A percentile compares a stretch with the other conserved stretches of the same genome.
phyloP scores from a whole-genome alignment of 2,113 vertebrate species.

The Myotis yumanensis region DNA sequence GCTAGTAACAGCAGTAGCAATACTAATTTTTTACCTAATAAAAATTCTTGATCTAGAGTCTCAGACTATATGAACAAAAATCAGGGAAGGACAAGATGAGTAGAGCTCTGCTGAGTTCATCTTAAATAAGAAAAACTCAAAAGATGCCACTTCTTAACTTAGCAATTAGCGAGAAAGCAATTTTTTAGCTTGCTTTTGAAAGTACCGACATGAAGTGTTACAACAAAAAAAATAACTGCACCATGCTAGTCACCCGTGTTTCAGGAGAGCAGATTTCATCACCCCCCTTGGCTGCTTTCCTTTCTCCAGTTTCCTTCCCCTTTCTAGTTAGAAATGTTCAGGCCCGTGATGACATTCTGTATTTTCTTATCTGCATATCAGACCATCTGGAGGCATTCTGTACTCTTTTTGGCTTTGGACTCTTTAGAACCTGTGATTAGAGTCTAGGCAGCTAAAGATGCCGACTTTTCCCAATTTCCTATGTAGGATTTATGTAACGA shows the following conservation, averaged over 20 bases:
- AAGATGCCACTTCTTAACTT: neutral
- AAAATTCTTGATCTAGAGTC: neutral
- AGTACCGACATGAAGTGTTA: neutral
- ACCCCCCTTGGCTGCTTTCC: neutral
- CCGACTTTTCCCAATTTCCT: neutral
- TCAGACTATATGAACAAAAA: neutral
- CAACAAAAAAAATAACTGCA: neutral
- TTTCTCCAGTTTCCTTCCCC: conserved; percentile 42
- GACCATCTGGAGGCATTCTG: conserved; percentile 69
- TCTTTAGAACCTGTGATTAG: conserved; percentile 67
- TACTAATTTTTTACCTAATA: neutral
- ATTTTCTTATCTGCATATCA: conserved; percentile 27
- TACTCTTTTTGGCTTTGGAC: conserved; percentile 47
- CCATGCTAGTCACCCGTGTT: neutral
- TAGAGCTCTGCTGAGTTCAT: neutral
- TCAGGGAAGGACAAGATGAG: neutral
- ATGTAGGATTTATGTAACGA: neutral
- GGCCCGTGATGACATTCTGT: conserved; percentile 50
- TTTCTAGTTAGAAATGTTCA: conserved; percentile 54
- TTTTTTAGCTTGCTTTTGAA: conserved; percentile 8
- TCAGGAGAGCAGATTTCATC: neutral
- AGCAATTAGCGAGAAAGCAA: neutral
- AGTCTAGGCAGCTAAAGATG: conserved; percentile 35
- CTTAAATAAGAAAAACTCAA: conserved; percentile 31
- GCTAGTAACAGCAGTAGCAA: neutral